A percentile compares a stretch with the other conserved stretches of the same genome.
phyloP scores from a whole-genome alignment of 2,888 invertebrate genomes.

The Lucinisca nassula region DNA sequence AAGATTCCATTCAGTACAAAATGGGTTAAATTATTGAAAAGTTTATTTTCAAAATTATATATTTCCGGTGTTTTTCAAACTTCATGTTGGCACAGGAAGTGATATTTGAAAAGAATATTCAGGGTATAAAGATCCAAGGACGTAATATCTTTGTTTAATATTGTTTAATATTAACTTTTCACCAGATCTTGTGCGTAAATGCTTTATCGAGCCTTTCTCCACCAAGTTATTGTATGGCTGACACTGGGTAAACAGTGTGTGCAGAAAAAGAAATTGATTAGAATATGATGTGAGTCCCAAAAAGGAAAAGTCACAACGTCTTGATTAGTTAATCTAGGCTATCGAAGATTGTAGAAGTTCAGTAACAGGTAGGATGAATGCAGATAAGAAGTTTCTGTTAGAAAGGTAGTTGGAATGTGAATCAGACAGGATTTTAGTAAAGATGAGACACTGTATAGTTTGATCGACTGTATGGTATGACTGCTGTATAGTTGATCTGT shows the following conservation, averaged over 20 bases:
- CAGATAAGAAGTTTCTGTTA: neutral
- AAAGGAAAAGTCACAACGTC: neutral
- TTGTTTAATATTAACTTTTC: neutral
- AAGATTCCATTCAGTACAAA: too few relatives aligned
- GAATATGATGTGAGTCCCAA: neutral
- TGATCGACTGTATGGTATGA: too few relatives aligned
- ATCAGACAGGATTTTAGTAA: too few relatives aligned
- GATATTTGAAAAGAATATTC: neutral
- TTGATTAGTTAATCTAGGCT: neutral
- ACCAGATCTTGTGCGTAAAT: neutral
- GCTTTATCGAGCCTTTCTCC: neutral
- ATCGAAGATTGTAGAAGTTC: neutral
- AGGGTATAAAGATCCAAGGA: neutral
- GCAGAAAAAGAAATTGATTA: slow-evolving; percentile 5
- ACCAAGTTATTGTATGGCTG: neutral
- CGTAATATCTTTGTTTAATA: neutral
- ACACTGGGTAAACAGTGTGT: neutral
- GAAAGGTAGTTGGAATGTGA: too few relatives aligned
- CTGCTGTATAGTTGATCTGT: too few relatives aligned
- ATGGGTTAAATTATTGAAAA: too few relatives aligned
- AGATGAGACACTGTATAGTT: too few relatives aligned
- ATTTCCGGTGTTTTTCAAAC: neutral
- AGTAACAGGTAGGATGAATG: neutral
- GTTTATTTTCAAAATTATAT: too few relatives aligned
- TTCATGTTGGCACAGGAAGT: neutral